phyloP scores from a whole-genome alignment of 2,113 vertebrate genomes.

The Megaleporinus macrocephalus region DNA sequence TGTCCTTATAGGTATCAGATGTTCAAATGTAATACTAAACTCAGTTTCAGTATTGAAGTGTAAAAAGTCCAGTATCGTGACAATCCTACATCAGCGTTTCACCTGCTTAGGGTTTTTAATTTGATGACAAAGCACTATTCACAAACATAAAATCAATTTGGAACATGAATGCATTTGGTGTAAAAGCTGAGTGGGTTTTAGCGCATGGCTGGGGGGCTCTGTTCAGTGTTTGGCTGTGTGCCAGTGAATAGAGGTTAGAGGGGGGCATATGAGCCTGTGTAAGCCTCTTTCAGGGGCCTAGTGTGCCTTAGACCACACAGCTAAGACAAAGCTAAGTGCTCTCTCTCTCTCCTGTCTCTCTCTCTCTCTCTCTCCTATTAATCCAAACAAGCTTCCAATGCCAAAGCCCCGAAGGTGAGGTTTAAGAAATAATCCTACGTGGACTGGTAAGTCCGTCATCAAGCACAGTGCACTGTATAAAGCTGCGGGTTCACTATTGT shows the following conservation, averaged over 20 bases:
- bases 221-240: conserved; percentile 26
- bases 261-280: conserved; percentile 30
- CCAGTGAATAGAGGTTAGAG: conserved; percentile 27
- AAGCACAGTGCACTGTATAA: neutral
- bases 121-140: conserved; percentile 15
- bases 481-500: conserved; percentile 34
- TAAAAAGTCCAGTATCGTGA: neutral
- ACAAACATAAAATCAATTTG: conserved; percentile 8
- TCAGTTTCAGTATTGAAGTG: neutral
- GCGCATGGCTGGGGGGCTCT: conserved; percentile 16
- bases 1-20: too few species aligned
- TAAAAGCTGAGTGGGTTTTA: conserved; percentile 3
- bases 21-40: neutral
- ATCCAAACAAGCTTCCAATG: conserved; percentile 42
- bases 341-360: conserved; percentile 16
- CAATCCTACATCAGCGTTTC: neutral
- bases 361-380: conserved; percentile 50
- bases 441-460: conserved; percentile 14
- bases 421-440: conserved; percentile 50
- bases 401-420: conserved; percentile 53
- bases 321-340: conserved; percentile 49
- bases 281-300: conserved; percentile 45
- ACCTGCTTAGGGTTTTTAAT: neutral
- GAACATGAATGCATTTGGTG: conserved; percentile 1
- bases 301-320: conserved; percentile 28